These are phyloP conservation scores for Pteria penguin DNA, from an alignment of 2,888 invertebrate genomes.

Conservation along the genomic window DNA sequence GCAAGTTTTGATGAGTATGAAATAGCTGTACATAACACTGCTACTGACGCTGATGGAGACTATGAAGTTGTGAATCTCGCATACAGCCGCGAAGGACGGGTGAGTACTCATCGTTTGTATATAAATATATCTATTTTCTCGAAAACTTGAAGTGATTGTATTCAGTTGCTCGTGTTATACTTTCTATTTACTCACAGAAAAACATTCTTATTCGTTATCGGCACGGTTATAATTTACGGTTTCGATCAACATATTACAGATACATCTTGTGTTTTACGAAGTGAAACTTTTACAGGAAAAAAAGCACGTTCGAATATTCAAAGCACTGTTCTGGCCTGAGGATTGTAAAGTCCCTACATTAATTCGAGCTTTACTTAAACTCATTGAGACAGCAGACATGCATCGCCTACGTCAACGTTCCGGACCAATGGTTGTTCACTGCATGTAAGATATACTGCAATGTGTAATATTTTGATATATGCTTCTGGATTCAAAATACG, in stretches of 20 bases:
- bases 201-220: too few species aligned
- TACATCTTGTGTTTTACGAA: background rate
- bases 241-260: too few species aligned
- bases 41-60: background rate
- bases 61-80: background rate
- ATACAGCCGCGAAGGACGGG: background rate
- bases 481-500: too few species aligned
- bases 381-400: conserved; percentile 14
- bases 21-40: background rate
- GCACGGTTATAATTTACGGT: too few species aligned
- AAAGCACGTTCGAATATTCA: background rate
- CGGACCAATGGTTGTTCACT: conserved; percentile 37
- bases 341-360: background rate
- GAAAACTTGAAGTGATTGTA: too few species aligned
- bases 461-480: too few species aligned
- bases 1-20: background rate
- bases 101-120: too few species aligned
- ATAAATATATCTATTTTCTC: too few species aligned
- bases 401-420: background rate
- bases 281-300: background rate
- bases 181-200: too few species aligned
- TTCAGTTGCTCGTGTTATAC: too few species aligned
- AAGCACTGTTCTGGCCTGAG: conserved; percentile 23
- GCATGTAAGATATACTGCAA: conserved; percentile 47
- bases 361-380: background rate